Percentiles rank a stretch among this genome's conserved stretches.
These are phyloP conservation scores for Anarrhichthys ocellatus DNA, from an alignment of 2,113 vertebrate species.

Conservation along the genomic window DNA sequence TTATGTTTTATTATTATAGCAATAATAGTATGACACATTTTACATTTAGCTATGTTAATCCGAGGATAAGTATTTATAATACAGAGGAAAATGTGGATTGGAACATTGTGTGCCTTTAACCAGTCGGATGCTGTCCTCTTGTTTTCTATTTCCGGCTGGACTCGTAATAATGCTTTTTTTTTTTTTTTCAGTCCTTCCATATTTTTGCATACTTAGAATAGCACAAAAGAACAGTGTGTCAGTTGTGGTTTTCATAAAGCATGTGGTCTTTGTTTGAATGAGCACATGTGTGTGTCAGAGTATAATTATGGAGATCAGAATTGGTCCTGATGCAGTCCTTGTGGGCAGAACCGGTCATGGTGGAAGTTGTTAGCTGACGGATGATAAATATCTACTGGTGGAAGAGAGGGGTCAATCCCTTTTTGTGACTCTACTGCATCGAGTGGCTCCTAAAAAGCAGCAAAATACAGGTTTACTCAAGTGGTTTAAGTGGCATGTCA, in stretches of 20 bases:
- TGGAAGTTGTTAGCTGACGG: slow-evolving; percentile 52
- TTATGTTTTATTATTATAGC: slow-evolving; percentile 68
- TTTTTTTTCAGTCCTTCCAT: background rate
- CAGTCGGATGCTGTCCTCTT: slow-evolving; percentile 3
- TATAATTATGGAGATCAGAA: slow-evolving; percentile 49
- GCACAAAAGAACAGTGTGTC: slow-evolving; percentile 11
- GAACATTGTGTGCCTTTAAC: slow-evolving; percentile 38
- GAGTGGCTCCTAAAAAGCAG: slow-evolving; percentile 12
- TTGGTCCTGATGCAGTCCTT: slow-evolving; percentile 47
- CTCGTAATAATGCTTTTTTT: slow-evolving; percentile 18
- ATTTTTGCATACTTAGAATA: slow-evolving; percentile 21
- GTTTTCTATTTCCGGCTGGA: slow-evolving; percentile 20
- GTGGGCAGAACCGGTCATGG: slow-evolving; percentile 35
- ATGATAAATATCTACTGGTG: slow-evolving; percentile 52
- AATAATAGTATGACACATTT: slow-evolving; percentile 72
- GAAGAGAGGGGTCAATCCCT: slow-evolving; percentile 13
- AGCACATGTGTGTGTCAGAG: slow-evolving; percentile 18
- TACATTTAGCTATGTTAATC: slow-evolving; percentile 72
- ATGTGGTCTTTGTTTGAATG: slow-evolving; percentile 16
- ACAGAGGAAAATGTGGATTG: slow-evolving; percentile 60
- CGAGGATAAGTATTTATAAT: slow-evolving; percentile 64
- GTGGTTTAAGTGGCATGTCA: slow-evolving; percentile 28
- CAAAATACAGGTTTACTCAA: slow-evolving; percentile 10
- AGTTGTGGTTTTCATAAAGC: background rate
- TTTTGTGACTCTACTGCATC: slow-evolving; percentile 35